Evolutionary conservation across 2,113 vertebrate species (phyloP), one percentile per base, ranked within the genome.

Genomic region (Prunella fulvescens): DNA sequence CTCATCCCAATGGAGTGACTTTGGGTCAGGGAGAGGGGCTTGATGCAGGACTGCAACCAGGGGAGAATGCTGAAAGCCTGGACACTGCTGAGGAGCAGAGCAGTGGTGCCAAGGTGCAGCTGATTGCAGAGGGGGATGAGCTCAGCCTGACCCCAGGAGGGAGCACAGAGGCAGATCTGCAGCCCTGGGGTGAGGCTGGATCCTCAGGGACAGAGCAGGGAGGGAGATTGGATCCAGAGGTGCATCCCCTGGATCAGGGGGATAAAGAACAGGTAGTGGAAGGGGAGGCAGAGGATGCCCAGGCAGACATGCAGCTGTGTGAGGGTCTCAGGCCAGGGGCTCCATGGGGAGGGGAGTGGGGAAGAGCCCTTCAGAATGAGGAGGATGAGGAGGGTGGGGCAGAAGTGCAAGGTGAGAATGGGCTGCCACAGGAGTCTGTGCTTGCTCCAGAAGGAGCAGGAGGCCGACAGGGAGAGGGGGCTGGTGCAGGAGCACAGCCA

Each of bases 281-380:
- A 53, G 2, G 9, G 48, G 11, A 65, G 2, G 48, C 14, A 44
- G 76, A 23, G 17, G n/a, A 51, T 60, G 19, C 4, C 19, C 80
- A 35, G 54, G 15, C 2, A 50, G 37, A 24, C 3, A 1, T 24
- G 29, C 19, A n/a, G 42, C 37, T 47, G 2, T 0, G 0, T 9
- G 26, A 1, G 11, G 24, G 3, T 33, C 3, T 9, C 39, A 29
- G 53, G 9, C 0, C 16, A 19, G 69, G 13, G 25, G 3, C 2
- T 2, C 11, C 4, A 1, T 1, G 5, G 6, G 13, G 7, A 29
- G 2, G 9, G 17, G 48, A 5, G 12, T 3, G 3, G 5, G 10
- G 7, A 51, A 16, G 3, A 39, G 23, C 23, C 0, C 0, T 47
- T 64, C 9, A 47, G 6, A 10, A 5, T 14, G 67, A 45, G n/a